Percentiles rank a stretch among this genome's conserved stretches.
phyloP scores from a whole-genome alignment of 2,888 invertebrate species.

The Ormyrus labotus region DNA sequence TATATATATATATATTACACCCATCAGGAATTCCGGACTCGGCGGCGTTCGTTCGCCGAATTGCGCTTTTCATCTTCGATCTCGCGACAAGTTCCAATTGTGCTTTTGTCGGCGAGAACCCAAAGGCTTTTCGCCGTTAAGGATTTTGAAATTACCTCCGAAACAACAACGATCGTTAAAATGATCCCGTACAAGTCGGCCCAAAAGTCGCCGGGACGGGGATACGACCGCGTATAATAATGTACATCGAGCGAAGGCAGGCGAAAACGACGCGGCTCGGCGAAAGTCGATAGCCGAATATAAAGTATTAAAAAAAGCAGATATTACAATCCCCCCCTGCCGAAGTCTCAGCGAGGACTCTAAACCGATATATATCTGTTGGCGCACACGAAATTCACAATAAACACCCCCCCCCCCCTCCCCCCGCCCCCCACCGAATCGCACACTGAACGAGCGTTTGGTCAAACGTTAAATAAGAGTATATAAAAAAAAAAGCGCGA shows the following conservation, averaged over 20 bases:
- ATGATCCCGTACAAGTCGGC: too few relatives aligned
- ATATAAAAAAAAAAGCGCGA: not conserved
- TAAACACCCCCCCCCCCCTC: too few relatives aligned
- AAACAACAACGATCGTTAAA: too few relatives aligned
- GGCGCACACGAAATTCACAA: too few relatives aligned
- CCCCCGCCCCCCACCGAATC: too few relatives aligned
- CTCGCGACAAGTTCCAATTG: constrained; percentile 7
- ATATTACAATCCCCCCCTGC: not conserved
- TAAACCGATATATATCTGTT: not conserved
- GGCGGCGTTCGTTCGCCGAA: not conserved
- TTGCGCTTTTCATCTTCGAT: constrained; percentile 26
- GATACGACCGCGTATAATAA: too few relatives aligned
- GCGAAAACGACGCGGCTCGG: too few relatives aligned
- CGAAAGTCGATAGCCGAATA: not conserved
- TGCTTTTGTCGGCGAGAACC: not conserved
- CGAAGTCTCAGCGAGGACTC: constrained; percentile 20
- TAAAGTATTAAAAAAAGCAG: not conserved
- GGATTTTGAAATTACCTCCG: too few relatives aligned
- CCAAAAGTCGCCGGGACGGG: not conserved
- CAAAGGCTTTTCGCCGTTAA: not conserved
- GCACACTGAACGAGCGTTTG: not conserved
- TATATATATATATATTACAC: too few relatives aligned
- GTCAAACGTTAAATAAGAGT: not conserved
- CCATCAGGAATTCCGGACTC: constrained; percentile 10
- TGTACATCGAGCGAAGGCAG: too few relatives aligned